Conservation (phyloP, 2,113 vertebrate species). For the Mastomys coucha region DNA sequence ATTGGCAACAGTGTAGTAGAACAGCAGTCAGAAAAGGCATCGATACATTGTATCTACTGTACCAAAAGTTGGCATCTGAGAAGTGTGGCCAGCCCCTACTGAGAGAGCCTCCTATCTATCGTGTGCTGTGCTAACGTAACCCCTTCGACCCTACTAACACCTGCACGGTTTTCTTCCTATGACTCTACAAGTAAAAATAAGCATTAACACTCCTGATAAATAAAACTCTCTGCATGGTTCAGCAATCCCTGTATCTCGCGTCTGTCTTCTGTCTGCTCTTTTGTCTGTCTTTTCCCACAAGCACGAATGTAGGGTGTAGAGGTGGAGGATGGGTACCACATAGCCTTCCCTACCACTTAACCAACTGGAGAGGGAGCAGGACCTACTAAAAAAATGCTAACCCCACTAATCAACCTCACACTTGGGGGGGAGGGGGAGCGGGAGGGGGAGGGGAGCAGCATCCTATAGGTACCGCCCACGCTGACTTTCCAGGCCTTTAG, state of each 20-base stretch:
- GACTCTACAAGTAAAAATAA: slow-evolving; percentile 59
- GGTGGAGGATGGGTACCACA: not conserved
- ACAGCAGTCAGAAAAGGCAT: slow-evolving; percentile 18
- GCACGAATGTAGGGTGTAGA: not conserved
- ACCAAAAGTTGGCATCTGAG: slow-evolving; percentile 75
- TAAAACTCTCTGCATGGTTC: slow-evolving; percentile 80
- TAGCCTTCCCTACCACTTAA: not conserved
- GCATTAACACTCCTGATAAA: slow-evolving; percentile 76
- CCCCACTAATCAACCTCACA: not conserved
- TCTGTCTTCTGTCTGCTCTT: slow-evolving; percentile 79
- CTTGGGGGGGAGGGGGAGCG: rapidly evolving
- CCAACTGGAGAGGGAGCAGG: too few species aligned
- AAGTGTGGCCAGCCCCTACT: not conserved
- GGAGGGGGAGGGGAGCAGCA: rapidly evolving
- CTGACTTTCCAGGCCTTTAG: not conserved
- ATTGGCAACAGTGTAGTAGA: slow-evolving; percentile 56
- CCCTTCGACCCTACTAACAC: slow-evolving; percentile 61
- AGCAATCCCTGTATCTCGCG: slow-evolving; percentile 75
- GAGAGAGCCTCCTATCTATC: slow-evolving; percentile 33
- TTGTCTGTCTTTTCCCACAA: slow-evolving; percentile 67
- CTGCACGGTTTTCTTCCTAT: slow-evolving; percentile 64
- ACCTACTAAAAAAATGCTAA: not conserved
- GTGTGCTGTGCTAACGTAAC: slow-evolving; percentile 25
- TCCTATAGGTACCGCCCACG: not conserved
- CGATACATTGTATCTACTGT: slow-evolving; percentile 57